A percentile compares a stretch with the other conserved stretches of the same genome.
phyloP scores from a whole-genome alignment of 1,140 invertebrate species.

The Linepithema humile region DNA sequence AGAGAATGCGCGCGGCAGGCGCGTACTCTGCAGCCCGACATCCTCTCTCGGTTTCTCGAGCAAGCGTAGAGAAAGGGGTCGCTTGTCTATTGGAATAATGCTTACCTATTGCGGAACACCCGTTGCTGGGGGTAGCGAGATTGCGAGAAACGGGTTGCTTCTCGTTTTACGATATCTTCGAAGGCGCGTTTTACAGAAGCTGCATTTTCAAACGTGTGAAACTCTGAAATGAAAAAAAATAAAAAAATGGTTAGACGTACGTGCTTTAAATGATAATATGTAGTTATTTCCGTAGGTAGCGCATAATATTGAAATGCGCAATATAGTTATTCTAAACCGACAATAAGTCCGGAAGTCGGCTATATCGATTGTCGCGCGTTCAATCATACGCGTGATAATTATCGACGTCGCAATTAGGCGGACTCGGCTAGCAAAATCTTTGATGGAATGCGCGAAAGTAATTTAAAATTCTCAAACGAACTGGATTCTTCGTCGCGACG shows the following conservation, averaged over 20 bases:
- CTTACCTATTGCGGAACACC: constrained; percentile 32
- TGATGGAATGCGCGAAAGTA: neutral
- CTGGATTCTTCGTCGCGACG: neutral
- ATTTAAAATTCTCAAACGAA: constrained; percentile 24
- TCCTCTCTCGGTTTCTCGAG: constrained; percentile 44
- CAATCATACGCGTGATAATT: no score
- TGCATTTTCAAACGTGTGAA: no score
- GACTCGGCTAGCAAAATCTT: neutral
- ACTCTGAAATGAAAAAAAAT: no score
- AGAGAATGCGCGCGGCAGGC: neutral
- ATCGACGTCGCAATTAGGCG: no score
- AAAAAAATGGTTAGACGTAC: no score
- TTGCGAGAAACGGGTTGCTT: constrained; percentile 37
- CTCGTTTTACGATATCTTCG: constrained; percentile 1
- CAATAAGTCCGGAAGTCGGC: no score
- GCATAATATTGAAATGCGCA: no score
- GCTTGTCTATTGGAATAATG: constrained; percentile 43
- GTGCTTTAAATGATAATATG: no score
- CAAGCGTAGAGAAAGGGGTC: constrained; percentile 10
- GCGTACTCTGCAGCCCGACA: neutral
- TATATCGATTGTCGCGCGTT: no score
- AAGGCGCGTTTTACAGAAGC: neutral
- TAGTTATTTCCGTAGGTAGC: no score
- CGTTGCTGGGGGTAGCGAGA: constrained; percentile 18
- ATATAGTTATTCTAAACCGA: no score